A percentile compares a stretch with the other conserved stretches of the same genome.
These are phyloP conservation scores for Macrosteles quadrilineatus DNA, from an alignment of 1,140 invertebrate genomes.

Conservation along the genomic window DNA sequence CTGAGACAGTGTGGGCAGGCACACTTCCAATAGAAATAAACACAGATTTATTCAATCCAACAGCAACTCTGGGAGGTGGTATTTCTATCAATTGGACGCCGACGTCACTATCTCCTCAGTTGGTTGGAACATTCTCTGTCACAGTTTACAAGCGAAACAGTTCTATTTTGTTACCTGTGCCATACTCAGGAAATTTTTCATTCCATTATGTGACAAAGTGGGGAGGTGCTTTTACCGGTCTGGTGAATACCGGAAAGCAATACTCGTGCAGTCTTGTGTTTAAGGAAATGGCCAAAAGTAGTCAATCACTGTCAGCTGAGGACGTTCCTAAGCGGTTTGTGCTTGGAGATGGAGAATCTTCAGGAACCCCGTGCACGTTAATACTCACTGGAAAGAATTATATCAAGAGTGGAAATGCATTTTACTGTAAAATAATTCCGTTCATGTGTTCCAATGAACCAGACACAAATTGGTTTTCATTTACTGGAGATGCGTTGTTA, in stretches of 20 bases:
- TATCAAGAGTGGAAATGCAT: constrained; percentile 4
- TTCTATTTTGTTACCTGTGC: not conserved
- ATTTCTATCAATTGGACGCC: constrained; percentile 25
- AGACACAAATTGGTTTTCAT: constrained; percentile 24
- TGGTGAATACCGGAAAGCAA: not conserved
- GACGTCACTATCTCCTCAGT: not conserved
- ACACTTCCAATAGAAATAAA: constrained; percentile 26
- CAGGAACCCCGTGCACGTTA: constrained; percentile 27
- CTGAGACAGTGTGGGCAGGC: constrained; percentile 25
- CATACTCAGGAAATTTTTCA: constrained; percentile 22
- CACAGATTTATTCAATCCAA: constrained; percentile 26
- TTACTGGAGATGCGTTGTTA: constrained; percentile 32
- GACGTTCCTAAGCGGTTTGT: not conserved
- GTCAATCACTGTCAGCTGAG: not conserved
- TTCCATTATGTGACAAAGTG: constrained; percentile 6
- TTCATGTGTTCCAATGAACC: constrained; percentile 33
- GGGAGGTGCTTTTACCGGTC: not conserved
- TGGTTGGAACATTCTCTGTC: constrained; percentile 24
- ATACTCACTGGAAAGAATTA: constrained; percentile 29
- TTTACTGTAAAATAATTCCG: constrained; percentile 35
- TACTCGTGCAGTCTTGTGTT: constrained; percentile 24
- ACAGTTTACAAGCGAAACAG: constrained; percentile 1
- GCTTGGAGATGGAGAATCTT: not conserved
- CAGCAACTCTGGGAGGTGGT: constrained; percentile 11
- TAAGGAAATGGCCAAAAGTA: constrained; percentile 7